A percentile compares a stretch with the other conserved stretches of the same genome.
Evolutionary conservation across 2,888 invertebrate genomes (phyloP).

Genomic region (Drosophila tripunctata): DNA sequence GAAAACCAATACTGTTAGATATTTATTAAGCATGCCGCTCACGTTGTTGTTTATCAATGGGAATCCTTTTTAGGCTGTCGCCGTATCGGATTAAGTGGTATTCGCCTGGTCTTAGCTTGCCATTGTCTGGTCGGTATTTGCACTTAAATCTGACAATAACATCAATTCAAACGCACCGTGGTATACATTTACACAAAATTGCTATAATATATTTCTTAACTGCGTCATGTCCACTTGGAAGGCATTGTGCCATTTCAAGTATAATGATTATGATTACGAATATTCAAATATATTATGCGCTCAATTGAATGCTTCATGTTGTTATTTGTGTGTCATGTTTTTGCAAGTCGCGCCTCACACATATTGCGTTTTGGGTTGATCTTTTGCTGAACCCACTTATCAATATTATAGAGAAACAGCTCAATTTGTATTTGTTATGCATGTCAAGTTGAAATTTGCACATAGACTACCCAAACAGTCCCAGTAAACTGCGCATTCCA

Average conservation of each 20-base stretch:
- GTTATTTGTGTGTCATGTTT: conserved; percentile 19
- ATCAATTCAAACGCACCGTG: conserved; percentile 28
- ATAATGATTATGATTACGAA: conserved; percentile 2
- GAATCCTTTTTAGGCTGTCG: conserved; percentile 41
- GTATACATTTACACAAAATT: not conserved
- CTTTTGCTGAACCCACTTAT: conserved; percentile 51
- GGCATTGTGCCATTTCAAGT: conserved; percentile 10
- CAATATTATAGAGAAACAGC: conserved; percentile 22
- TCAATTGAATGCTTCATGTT: conserved; percentile 18
- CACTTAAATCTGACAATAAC: conserved; percentile 10
- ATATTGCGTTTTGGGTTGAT: conserved; percentile 51
- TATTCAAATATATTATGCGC: not conserved
- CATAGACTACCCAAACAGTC: conserved; percentile 15
- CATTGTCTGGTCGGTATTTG: conserved; percentile 5
- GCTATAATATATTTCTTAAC: not conserved
- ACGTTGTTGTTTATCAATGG: conserved; percentile 43
- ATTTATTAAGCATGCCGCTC: conserved; percentile 36
- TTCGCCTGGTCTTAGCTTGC: conserved; percentile 22
- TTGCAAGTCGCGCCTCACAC: conserved; percentile 31
- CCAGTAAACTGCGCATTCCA: conserved; percentile 61
- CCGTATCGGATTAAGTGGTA: conserved; percentile 51
- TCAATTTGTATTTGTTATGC: conserved; percentile 70
- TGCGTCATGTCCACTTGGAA: conserved; percentile 15
- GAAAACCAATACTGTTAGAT: not conserved
- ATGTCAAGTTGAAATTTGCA: conserved; percentile 56